Conservation (phyloP, 2,888 invertebrate genomes). For the Melinaea menophilus region DNA sequence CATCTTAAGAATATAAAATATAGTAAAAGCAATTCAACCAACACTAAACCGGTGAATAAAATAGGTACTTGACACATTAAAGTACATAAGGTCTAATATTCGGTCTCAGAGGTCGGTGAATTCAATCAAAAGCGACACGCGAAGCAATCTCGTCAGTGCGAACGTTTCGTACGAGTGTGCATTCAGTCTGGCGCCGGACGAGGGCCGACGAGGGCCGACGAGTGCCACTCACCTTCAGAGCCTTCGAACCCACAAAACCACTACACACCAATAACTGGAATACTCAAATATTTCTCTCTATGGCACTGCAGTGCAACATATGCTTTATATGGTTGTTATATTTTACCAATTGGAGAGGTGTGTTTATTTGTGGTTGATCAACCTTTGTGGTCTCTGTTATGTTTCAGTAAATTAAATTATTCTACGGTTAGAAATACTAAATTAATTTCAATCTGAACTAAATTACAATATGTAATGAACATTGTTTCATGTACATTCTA, state of each 20-base stretch:
- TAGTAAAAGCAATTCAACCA: neutral
- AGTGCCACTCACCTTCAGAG: slow-evolving; percentile 52
- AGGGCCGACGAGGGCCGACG: slow-evolving; percentile 52
- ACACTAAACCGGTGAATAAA: slow-evolving; percentile 4
- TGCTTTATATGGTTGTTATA: neutral
- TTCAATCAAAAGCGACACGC: slow-evolving; percentile 65
- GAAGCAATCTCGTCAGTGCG: slow-evolving; percentile 65
- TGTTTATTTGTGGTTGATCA: neutral
- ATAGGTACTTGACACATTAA: slow-evolving; percentile 10
- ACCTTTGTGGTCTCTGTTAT: neutral
- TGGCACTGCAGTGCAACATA: slow-evolving; percentile 5
- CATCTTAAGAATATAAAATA: neutral
- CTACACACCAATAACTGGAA: slow-evolving; percentile 32
- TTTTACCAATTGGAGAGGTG: neutral
- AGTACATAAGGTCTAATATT: slow-evolving; percentile 6
- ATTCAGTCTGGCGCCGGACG: slow-evolving; percentile 61
- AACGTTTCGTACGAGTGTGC: slow-evolving; percentile 65
- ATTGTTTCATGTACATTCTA: too few relatives aligned
- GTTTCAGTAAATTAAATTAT: neutral
- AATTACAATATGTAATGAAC: too few relatives aligned
- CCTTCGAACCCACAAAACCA: slow-evolving; percentile 50
- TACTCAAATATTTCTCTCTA: slow-evolving; percentile 21
- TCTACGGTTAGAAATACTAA: too few relatives aligned
- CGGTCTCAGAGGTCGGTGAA: slow-evolving; percentile 13
- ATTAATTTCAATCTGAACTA: too few relatives aligned